Evolutionary conservation across 2,888 invertebrate genomes (phyloP).

Genomic region (Phytoseiulus persimilis): DNA sequence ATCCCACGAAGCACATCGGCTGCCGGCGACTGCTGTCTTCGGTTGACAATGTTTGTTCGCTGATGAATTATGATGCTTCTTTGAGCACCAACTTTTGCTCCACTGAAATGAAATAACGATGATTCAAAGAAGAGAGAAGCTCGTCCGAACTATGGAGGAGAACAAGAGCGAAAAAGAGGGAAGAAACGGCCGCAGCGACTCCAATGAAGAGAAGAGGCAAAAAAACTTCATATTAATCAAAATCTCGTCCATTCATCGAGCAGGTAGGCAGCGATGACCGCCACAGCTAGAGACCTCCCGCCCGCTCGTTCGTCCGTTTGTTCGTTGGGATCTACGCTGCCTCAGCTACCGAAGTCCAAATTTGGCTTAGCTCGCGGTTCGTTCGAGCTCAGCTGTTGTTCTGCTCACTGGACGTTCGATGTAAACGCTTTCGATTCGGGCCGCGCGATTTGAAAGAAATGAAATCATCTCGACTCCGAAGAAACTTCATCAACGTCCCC

Average conservation of each 20-base stretch:
- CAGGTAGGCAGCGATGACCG: neutral
- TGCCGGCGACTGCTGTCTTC: neutral
- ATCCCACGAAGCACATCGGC: neutral
- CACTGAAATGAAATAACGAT: neutral
- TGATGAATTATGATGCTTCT: neutral
- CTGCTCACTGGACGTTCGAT: neutral
- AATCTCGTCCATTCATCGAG: neutral
- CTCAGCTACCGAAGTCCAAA: neutral
- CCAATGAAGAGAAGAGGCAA: neutral
- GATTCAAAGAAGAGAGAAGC: neutral
- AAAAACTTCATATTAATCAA: neutral
- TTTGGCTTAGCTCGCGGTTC: neutral
- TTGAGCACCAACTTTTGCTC: neutral
- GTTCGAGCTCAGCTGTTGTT: neutral
- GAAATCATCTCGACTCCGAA: neutral
- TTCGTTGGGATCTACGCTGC: neutral
- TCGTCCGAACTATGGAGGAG: neutral
- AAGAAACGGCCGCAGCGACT: neutral
- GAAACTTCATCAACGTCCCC: neutral
- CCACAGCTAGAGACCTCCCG: neutral
- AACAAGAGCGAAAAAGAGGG: neutral
- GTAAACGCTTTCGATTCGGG: neutral
- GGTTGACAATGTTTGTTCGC: neutral
- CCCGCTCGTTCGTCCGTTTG: neutral
- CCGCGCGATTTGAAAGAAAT: neutral